Percentiles rank a stretch among this genome's conserved stretches.
Conservation (phyloP, 2,888 invertebrate species). For the Cosmopolites sordidus region DNA sequence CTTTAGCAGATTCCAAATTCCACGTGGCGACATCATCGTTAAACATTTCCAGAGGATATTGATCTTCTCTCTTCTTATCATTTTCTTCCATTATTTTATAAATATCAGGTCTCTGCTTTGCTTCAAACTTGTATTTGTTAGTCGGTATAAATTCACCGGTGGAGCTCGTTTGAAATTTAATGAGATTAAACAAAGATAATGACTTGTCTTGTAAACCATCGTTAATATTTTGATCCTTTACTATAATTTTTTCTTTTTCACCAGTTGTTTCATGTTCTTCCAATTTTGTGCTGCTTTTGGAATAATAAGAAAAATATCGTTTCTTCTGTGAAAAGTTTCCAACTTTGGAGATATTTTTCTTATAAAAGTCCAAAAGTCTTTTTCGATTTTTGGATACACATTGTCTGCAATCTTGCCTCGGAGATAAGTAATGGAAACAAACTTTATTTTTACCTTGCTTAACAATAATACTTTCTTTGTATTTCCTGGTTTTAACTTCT, state of each 20-base stretch:
- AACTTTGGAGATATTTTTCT: conserved; percentile 15
- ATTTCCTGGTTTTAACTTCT: conserved; percentile 6
- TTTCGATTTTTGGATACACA: conserved; percentile 19
- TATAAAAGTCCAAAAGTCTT: conserved; percentile 16
- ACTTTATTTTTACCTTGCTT: conserved; percentile 15
- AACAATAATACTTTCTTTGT: background rate
- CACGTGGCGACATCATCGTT: conserved; percentile 8
- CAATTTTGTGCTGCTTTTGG: background rate
- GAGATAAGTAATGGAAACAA: conserved; percentile 17
- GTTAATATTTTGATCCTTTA: conserved; percentile 21
- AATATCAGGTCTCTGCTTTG: conserved; percentile 12
- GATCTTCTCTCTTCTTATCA: conserved; percentile 2
- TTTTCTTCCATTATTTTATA: conserved; percentile 11
- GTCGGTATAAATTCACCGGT: conserved; percentile 11
- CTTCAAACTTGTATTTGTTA: conserved; percentile 21
- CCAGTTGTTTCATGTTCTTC: background rate
- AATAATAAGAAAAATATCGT: conserved; percentile 13
- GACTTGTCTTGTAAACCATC: conserved; percentile 3
- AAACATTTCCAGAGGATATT: conserved; percentile 23
- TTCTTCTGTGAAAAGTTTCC: background rate
- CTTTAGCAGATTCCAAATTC: conserved; percentile 2
- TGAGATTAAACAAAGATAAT: conserved; percentile 19
- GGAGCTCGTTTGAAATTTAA: conserved; percentile 10
- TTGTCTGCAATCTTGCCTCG: conserved; percentile 19
- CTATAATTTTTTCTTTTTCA: conserved; percentile 4